These are phyloP conservation scores for Sinocyclocheilus anophthalmus DNA, from an alignment of 2,113 vertebrate species.

Conservation along the genomic window DNA sequence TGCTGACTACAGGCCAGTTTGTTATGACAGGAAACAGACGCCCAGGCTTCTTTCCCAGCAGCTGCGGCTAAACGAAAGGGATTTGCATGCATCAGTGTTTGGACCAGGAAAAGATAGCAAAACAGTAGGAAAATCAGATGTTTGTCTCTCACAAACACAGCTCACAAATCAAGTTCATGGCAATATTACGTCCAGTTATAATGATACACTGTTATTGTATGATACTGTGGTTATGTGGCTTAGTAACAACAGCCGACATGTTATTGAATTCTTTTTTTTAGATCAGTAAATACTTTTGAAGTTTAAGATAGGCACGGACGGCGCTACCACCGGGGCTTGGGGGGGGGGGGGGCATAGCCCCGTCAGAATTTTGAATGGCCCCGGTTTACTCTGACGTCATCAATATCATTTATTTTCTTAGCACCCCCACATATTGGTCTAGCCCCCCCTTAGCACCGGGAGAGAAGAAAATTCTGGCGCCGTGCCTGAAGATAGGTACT, in stretches of 20 bases:
- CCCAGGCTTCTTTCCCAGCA: constrained; percentile 45
- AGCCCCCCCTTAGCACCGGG: too few species aligned
- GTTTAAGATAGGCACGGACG: too few species aligned
- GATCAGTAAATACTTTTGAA: neutral
- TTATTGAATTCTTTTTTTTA: neutral
- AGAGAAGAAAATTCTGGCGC: too few species aligned
- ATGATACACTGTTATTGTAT: neutral
- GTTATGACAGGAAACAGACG: constrained; percentile 52
- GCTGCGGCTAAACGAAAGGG: constrained; percentile 9
- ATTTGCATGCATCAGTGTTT: neutral
- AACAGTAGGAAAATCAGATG: neutral
- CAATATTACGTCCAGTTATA: neutral
- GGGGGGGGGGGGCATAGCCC: too few species aligned
- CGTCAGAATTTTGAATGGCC: too few species aligned
- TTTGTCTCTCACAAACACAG: neutral
- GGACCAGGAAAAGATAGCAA: neutral
- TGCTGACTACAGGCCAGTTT: constrained; percentile 56
- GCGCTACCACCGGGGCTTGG: too few species aligned
- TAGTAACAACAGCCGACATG: neutral
- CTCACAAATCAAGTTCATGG: neutral
- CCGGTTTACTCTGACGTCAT: too few species aligned
- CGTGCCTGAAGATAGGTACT: too few species aligned
- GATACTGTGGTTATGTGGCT: neutral
- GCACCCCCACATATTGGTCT: too few species aligned
- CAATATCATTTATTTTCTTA: too few species aligned